Evolutionary conservation across 1,140 invertebrate species (phyloP).

Genomic region (Bombus terrestris): DNA sequence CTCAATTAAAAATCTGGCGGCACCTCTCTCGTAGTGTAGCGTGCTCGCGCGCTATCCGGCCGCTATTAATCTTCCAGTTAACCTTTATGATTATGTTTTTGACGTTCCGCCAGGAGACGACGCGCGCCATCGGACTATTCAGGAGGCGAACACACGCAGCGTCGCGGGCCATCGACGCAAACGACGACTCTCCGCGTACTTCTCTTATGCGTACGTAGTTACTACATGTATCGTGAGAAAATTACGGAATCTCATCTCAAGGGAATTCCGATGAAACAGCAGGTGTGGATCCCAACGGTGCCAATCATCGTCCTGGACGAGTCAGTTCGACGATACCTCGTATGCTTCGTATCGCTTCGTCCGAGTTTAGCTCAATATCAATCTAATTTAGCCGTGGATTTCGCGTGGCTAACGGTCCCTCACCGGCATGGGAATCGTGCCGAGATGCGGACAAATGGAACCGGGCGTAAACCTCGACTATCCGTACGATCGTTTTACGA

Average conservation of each 20-base stretch:
- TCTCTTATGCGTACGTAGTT: background rate
- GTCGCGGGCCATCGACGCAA: slow-evolving; percentile 23
- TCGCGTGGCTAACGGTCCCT: slow-evolving; percentile 61
- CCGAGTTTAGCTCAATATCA: slow-evolving; percentile 66
- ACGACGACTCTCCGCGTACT: background rate
- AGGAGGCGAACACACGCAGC: slow-evolving; percentile 24
- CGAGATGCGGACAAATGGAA: slow-evolving; percentile 51
- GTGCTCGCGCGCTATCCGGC: slow-evolving; percentile 37
- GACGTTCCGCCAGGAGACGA: slow-evolving; percentile 50
- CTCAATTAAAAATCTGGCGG: slow-evolving; percentile 17
- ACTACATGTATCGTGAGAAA: slow-evolving; percentile 65
- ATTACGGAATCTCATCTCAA: slow-evolving; percentile 62
- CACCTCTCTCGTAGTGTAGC: background rate
- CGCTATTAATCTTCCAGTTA: slow-evolving; percentile 67
- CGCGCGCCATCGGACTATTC: background rate
- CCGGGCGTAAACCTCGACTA: slow-evolving; percentile 52
- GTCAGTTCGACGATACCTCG: slow-evolving; percentile 28
- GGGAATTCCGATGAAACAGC: slow-evolving; percentile 63
- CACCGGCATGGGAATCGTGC: slow-evolving; percentile 59
- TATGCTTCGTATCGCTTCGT: slow-evolving; percentile 33
- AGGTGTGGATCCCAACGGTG: slow-evolving; percentile 62
- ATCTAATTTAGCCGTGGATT: slow-evolving; percentile 62
- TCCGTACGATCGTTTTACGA: slow-evolving; percentile 55
- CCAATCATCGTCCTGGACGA: slow-evolving; percentile 47
- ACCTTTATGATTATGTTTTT: slow-evolving; percentile 66